A percentile compares a stretch with the other conserved stretches of the same genome.
These are phyloP conservation scores for Ceratitis capitata DNA, from an alignment of 1,140 invertebrate species.

Conservation along the genomic window DNA sequence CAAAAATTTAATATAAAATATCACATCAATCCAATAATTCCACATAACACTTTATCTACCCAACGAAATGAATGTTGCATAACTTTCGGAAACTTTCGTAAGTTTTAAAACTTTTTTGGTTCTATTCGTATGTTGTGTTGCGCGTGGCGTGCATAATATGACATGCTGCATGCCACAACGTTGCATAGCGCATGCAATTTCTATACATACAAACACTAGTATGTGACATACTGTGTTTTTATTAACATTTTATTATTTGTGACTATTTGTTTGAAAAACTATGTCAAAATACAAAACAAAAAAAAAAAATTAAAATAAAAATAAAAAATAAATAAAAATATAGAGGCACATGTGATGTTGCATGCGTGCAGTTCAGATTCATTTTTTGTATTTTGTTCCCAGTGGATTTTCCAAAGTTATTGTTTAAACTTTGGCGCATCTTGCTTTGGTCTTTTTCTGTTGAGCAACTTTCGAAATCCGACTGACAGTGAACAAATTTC, in stretches of 20 bases:
- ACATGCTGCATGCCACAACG: neutral
- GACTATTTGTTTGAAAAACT: conserved; percentile 14
- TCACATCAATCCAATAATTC: neutral
- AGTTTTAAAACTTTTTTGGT: neutral
- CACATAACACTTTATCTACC: neutral
- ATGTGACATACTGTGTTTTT: neutral
- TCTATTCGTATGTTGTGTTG: neutral
- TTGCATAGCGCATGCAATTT: neutral
- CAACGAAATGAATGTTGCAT: neutral
- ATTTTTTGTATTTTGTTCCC: too few relatives aligned
- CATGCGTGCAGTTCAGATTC: neutral
- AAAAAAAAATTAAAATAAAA: too few relatives aligned
- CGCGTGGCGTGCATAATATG: neutral
- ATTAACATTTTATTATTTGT: conserved; percentile 19
- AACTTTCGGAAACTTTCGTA: neutral
- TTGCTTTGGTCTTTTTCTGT: neutral
- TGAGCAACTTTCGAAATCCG: neutral
- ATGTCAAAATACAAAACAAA: too few relatives aligned
- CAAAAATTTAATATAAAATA: neutral
- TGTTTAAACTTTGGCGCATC: neutral
- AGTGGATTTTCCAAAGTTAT: neutral
- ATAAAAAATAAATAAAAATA: neutral
- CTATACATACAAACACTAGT: too few relatives aligned
- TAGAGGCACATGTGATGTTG: neutral
- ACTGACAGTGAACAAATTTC: conserved; percentile 20